Base-by-base conservation (phyloP, 2,888 invertebrate species). In the Leucophenga montana region DNA sequence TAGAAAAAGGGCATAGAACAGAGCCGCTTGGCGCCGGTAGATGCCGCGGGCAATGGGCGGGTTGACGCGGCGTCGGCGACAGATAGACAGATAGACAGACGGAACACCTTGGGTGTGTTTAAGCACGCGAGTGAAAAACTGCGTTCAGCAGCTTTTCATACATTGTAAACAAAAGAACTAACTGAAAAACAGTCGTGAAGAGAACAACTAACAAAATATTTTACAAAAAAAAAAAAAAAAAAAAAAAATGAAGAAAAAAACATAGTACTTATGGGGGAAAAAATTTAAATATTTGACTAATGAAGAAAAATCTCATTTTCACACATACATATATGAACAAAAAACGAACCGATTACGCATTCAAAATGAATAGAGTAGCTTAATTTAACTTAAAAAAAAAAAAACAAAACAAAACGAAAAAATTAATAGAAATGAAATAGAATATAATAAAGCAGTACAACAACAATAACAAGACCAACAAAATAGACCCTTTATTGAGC, bases 181-280 rank as follows among this genome's bases (percentile, higher is more conserved):
- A 44, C 44, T 31, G 46, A 27, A 11, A n/a, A 31, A 46, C 9
- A 20, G n/a, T 3, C 46, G n/a, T 39, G 9, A 11, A 11, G 8
- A 50, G 77, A 68, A 71, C 67, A 62, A 61, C 74, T 70, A 73
- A 69, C 68, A 74, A 22, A 71, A 72, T 71, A 69, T 73, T 72
- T 69, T 68, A 71, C 68, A 56, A 69, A 69, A 57, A 73, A 72
- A 74, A 76, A 73, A 77, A 74, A 74, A 75, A 73, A 77, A 27
- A 50, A 14, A 70, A 76, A 77, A 80, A 73, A 72, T 66, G 71
- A 74, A 75, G 67, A 72, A 64, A 73, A 70, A 66, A 68, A 70
- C 20, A 67, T 56, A 48, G 61, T 53, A 39, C 39, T 39, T 8
- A 11, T 39, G 8, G 39, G 8, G 5, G 8, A 1, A 39, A 39